These are phyloP conservation scores for Empis stercorea DNA, from an alignment of 2,888 invertebrate species.

Conservation along the genomic window DNA sequence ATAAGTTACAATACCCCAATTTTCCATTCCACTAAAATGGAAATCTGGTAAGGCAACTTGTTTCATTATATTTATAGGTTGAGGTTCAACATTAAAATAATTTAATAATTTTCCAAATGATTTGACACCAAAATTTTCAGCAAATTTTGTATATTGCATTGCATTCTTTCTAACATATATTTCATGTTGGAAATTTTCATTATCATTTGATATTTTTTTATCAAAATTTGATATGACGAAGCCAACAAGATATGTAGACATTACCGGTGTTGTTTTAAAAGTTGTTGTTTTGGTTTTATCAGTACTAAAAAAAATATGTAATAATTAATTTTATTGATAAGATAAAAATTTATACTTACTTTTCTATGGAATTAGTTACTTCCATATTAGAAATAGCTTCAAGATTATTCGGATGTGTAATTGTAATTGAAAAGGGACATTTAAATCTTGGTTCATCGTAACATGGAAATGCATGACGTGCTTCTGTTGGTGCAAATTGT, in stretches of 20 bases:
- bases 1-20: conserved; percentile 57
- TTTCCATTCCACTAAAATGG: conserved; percentile 60
- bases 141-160: conserved; percentile 54
- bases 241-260: conserved; percentile 65
- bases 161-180: conserved; percentile 5
- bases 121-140: conserved; percentile 28
- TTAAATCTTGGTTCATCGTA: conserved; percentile 56
- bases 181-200: not conserved
- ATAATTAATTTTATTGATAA: not conserved
- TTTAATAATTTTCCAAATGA: conserved; percentile 30
- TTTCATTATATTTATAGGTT: conserved; percentile 41
- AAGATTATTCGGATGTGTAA: conserved; percentile 37
- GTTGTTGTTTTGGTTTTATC: conserved; percentile 7
- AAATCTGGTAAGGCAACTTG: conserved; percentile 63
- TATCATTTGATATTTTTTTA: not conserved
- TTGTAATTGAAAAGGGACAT: conserved; percentile 46
- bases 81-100: conserved; percentile 24
- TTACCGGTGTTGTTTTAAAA: conserved; percentile 37
- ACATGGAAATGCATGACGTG: conserved; percentile 55
- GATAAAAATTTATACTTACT: not conserved
- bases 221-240: conserved; percentile 48
- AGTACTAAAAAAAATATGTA: conserved; percentile 21
- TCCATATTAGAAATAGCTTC: conserved; percentile 19
- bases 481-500: conserved; percentile 48
- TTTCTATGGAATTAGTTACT: too few relatives aligned